Evolutionary conservation across 1,140 invertebrate species (phyloP), one percentile per base, ranked within the genome.

Genomic region (Drosophila takahashii): DNA sequence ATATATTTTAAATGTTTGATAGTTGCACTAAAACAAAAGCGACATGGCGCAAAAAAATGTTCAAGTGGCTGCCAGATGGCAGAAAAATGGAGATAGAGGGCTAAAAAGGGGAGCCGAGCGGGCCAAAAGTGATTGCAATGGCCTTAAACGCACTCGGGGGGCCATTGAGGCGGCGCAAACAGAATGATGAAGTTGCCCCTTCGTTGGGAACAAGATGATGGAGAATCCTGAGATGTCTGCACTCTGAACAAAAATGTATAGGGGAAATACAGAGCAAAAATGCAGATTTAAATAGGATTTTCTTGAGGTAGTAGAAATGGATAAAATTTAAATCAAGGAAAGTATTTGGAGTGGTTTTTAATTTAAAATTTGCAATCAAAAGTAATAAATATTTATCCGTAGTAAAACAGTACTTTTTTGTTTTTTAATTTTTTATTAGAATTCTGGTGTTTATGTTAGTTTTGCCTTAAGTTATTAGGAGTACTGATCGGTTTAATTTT

Each of bases 1-100:
- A 86, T 87, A 87, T 89, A 87, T 87, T 89, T 87, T 87, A 89
- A 87, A 87, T 87, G 83, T 79, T 87, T 87, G 83, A 87, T 87
- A 89, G 83, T 87, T 87, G 54, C 77, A 64, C 71, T 79, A 89
- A 87, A 87, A 87, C 74, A 81, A 79, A 81, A 87, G 79, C 66
- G 79, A 81, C 73, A 60, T 65, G 83, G 64, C 59, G 65, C 65
- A 72, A 65, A 71, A 78, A 74, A 75, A 44, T 56, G 54, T 81
- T 90, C 64, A 89, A 90, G 80, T 85, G 77, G 57, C 76, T 87
- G 76, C 65, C 58, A 78, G 64, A 67, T 70, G 59, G 53, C 50
- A 47, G 32, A 61, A 61, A 39, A 34, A 59, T 22, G 22, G 22
- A 22, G 22, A 22, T 22, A 26, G 16, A n/a, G 15, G 45, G 29